Evolutionary conservation across 2,797 vertebrate genomes (phyloP).

Genomic region (Lithobates sylvaticus): DNA sequence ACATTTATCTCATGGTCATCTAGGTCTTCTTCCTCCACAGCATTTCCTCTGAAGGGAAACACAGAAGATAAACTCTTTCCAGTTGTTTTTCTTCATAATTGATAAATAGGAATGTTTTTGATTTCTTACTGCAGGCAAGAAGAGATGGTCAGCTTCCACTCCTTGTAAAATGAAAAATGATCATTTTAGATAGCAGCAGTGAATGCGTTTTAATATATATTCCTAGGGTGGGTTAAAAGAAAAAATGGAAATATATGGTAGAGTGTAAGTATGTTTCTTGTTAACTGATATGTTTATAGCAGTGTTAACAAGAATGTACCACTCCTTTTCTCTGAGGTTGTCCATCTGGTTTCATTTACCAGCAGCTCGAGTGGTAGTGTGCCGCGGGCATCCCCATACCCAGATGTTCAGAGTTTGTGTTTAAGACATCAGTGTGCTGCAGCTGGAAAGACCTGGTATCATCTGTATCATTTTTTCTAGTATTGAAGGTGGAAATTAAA

Average conservation of each 20-base stretch:
- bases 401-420: neutral
- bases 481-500: neutral
- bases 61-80: neutral
- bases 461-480: neutral
- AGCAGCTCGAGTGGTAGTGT: neutral
- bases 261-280: too few relatives aligned
- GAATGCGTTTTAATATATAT: too few relatives aligned
- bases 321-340: neutral
- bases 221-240: too few relatives aligned
- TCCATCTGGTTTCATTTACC: neutral
- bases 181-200: too few relatives aligned
- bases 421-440: neutral
- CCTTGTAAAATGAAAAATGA: too few relatives aligned
- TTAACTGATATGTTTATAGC: neutral
- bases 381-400: neutral
- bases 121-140: neutral
- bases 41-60: neutral
- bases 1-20: neutral
- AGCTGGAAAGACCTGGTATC: neutral
- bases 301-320: neutral
- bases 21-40: neutral
- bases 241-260: too few relatives aligned
- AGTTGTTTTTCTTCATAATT: neutral
- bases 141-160: too few relatives aligned
- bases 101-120: neutral